Evolutionary conservation across 37 sponge, comb jelly and placozoan genomes (phyloP).

Genomic region (Tethya wilhelma): DNA sequence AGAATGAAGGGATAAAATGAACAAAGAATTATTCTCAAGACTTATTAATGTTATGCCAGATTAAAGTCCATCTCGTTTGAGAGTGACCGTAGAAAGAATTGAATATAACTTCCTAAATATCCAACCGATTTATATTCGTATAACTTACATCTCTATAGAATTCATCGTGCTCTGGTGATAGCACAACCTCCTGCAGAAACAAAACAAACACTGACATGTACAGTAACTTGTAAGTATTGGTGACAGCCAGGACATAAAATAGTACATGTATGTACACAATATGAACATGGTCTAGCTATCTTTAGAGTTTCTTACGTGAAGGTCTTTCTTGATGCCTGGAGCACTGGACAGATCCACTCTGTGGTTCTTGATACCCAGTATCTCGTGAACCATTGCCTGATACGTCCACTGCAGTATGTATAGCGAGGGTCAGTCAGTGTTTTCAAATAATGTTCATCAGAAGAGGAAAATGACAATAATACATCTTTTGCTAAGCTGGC

Average conservation of each 20-base stretch:
- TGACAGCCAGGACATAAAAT: too few species aligned
- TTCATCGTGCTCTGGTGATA: slow-evolving; percentile 96
- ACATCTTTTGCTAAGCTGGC: background rate
- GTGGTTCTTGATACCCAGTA: slow-evolving; percentile 88
- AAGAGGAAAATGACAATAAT: background rate
- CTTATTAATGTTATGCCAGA: too few species aligned
- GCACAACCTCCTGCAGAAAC: slow-evolving; percentile 72
- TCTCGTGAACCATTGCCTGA: slow-evolving; percentile 98
- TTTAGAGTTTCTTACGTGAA: slow-evolving; percentile 54
- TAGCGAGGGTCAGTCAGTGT: background rate
- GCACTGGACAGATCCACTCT: slow-evolving; percentile 87
- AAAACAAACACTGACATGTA: background rate
- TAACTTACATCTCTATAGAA: slow-evolving; percentile 82
- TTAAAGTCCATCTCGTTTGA: too few species aligned
- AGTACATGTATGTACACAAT: slow-evolving; percentile 9
- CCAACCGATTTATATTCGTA: background rate
- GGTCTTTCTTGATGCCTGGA: slow-evolving; percentile 86
- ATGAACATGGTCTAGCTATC: background rate
- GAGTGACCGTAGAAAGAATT: too few species aligned
- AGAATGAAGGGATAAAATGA: too few species aligned
- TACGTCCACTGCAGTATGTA: slow-evolving; percentile 93
- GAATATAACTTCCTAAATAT: too few species aligned
- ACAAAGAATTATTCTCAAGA: too few species aligned
- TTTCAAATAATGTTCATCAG: background rate
- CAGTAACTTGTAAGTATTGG: too few species aligned